phyloP scores from a whole-genome alignment of 2,797 vertebrate genomes.

The Chaunax sp. region DNA sequence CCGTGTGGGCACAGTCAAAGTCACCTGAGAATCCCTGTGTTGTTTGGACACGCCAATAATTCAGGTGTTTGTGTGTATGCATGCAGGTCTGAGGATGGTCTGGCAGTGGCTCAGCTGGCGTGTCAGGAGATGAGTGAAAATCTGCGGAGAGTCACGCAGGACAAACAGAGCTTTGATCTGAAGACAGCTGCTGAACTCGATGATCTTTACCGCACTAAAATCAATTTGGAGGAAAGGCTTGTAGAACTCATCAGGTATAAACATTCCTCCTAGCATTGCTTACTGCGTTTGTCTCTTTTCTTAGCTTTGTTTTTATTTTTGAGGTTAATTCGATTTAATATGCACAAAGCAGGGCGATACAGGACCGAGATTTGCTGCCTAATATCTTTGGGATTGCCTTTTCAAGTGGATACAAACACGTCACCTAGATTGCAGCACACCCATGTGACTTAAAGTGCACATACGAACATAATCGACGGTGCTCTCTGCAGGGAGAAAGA shows the following conservation, averaged over 20 bases:
- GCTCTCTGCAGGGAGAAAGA: conserved; percentile 90
- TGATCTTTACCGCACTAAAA: conserved; percentile 93
- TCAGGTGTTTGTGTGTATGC: neutral
- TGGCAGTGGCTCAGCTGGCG: conserved; percentile 79
- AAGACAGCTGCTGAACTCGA: conserved; percentile 91
- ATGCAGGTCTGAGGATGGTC: conserved; percentile 85
- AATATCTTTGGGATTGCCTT: neutral
- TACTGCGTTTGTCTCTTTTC: neutral
- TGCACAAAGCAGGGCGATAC: neutral
- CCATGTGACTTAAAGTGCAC: neutral
- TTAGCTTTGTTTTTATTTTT: neutral
- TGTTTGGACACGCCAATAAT: neutral
- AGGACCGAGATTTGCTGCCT: neutral
- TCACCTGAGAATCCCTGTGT: neutral
- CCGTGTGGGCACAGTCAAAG: neutral
- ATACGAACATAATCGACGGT: conserved; percentile 11
- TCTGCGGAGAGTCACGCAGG: conserved; percentile 81
- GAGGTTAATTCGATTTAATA: neutral
- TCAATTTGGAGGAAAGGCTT: conserved; percentile 93
- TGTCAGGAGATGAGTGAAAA: conserved; percentile 85
- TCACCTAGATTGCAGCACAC: too few relatives aligned
- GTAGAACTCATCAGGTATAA: conserved; percentile 91
- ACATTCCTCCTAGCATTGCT: too few relatives aligned
- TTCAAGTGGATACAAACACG: conserved; percentile 9
- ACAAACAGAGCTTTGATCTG: conserved; percentile 87